Base-by-base conservation (phyloP, 2,888 invertebrate species). In the Pseudococcus jackbeardsleyi region DNA sequence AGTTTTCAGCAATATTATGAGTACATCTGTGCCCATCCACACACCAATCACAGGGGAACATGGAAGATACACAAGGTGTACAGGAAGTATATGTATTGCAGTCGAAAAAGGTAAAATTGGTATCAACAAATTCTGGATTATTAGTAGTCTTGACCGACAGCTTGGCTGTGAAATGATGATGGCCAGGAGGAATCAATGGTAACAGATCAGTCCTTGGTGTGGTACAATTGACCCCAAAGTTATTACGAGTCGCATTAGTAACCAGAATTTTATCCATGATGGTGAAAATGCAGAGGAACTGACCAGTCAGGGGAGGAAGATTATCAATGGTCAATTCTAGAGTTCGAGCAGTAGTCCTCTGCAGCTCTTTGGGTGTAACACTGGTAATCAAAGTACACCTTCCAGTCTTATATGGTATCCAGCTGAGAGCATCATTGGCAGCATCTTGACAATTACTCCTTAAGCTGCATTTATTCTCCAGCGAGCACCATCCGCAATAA, bases 21-120 rank as follows among this genome's bases (percentile, higher is more conserved):
- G 98, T 98, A 92, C 99, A 99, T 88, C 97, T 94, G 92, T 98
- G 98, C 15, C 97, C 97, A 91, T 98, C 97, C 33, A 98, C 97
- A 92, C 99, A 99, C 99, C 99, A 98, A 92, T 99, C 98, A 92
- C 99, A 99, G 0, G 99, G 98, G 91, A 98, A 99, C 88, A 96
- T 95, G 22, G 98, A 98, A 86, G 97, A 96, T 19, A 99, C 98
- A 92, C 99, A 99, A 91, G 96, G 95, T 11, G 98, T 98, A 92
- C 99, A 99, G 89, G 98, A 97, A 90, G 96, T 96, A 93, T 99
- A 99, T 48, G 98, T 97, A 91, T 96, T 97, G 92, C 99, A 99
- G 92, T 99, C 99, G 92, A 98, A 99, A 93, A 99, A 99, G 54
- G 98, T 99, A 92, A 99, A 99, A 92, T 99, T 97, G 8, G 98